Conservation (phyloP, 2,797 vertebrate genomes). For the Vireo griseus region DNA sequence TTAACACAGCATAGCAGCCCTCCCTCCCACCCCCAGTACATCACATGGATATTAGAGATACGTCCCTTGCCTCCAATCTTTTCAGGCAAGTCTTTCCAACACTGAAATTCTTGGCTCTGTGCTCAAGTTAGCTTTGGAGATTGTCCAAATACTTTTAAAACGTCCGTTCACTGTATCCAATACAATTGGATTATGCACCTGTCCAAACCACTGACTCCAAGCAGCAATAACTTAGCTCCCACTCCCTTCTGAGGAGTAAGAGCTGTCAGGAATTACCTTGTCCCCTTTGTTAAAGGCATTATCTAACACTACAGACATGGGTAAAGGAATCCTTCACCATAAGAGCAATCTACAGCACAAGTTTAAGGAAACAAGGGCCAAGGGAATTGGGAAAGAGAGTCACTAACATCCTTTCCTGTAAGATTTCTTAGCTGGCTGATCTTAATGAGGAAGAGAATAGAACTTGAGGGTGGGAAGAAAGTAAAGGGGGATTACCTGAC, state of each 20-base stretch:
- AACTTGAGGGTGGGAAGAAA: not conserved
- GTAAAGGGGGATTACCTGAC: not conserved
- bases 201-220: not conserved
- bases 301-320: not conserved
- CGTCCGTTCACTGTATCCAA: not conserved
- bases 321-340: not conserved
- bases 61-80: not conserved
- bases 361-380: not conserved
- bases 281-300: not conserved
- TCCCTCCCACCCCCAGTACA: not conserved
- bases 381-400: not conserved
- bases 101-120: not conserved
- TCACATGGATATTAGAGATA: not conserved
- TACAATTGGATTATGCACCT: not conserved
- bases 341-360: not conserved
- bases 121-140: constrained; percentile 13
- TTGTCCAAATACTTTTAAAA: not conserved
- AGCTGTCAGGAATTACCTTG: not conserved
- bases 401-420: not conserved
- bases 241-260: not conserved
- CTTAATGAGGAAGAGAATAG: not conserved
- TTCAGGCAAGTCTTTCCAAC: not conserved
- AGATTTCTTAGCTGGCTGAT: not conserved
- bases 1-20: not conserved
- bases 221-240: not conserved